Conservation (phyloP, 2,113 vertebrate species). For the Neolamprologus longior region DNA sequence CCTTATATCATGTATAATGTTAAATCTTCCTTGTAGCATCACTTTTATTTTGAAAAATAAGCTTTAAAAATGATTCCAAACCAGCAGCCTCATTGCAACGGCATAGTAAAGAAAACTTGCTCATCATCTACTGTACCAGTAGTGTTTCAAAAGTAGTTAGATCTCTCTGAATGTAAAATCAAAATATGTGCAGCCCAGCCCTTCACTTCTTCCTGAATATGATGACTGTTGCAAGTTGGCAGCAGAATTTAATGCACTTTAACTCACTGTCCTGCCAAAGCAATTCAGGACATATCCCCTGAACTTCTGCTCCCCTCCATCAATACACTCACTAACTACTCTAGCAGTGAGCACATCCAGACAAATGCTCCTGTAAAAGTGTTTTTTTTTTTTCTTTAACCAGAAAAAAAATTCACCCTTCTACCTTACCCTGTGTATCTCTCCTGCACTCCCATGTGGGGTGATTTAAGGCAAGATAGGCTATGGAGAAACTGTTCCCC, state of each 20-base stretch:
- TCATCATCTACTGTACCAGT: not conserved
- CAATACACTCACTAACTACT: slow-evolving; percentile 38
- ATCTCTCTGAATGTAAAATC: not conserved
- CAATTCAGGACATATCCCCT: slow-evolving; percentile 9
- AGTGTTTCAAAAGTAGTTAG: not conserved
- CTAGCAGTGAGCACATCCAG: slow-evolving; percentile 10
- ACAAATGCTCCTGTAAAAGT: slow-evolving; percentile 44
- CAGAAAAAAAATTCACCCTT: not conserved
- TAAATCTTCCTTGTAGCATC: not conserved
- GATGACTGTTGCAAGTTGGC: slow-evolving; percentile 3
- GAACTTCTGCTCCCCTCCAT: slow-evolving; percentile 13
- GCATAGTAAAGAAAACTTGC: not conserved
- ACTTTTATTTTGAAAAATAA: not conserved
- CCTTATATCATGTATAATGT: not conserved
- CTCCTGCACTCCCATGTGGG: slow-evolving; percentile 40
- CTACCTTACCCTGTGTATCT: slow-evolving; percentile 2
- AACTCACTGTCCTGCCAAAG: slow-evolving; percentile 20
- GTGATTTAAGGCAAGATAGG: slow-evolving; percentile 63
- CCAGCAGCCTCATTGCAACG: not conserved
- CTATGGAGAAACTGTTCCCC: slow-evolving; percentile 54
- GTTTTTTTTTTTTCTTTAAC: not conserved
- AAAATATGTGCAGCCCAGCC: not conserved
- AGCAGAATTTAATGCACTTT: slow-evolving; percentile 34
- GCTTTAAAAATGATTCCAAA: not conserved
- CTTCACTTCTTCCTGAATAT: not conserved